Percentiles rank a stretch among this genome's conserved stretches.
These are phyloP conservation scores for Python bivittatus DNA, from an alignment of 2,113 vertebrate genomes.

Conservation along the genomic window DNA sequence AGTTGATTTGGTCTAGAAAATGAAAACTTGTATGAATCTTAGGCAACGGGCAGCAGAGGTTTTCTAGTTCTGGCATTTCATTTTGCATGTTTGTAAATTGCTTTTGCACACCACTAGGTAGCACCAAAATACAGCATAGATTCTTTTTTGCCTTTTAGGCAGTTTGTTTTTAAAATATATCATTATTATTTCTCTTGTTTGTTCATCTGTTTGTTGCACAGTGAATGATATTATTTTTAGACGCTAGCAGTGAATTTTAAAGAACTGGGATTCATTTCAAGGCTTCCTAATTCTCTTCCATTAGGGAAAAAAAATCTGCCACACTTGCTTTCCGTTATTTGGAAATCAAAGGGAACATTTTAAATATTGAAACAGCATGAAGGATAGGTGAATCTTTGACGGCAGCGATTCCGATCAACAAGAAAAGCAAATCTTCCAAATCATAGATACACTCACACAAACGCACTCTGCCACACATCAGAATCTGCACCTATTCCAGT, in stretches of 20 bases:
- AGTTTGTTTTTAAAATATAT: background rate
- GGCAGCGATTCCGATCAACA: conserved; percentile 5
- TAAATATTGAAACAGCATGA: background rate
- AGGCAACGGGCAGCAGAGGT: background rate
- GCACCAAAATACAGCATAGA: conserved; percentile 69
- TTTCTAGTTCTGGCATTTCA: conserved; percentile 31
- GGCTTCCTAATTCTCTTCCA: background rate
- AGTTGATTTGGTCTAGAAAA: background rate
- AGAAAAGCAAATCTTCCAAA: background rate
- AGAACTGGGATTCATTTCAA: background rate
- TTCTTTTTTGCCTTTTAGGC: conserved; percentile 15
- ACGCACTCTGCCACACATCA: background rate
- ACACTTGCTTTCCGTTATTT: background rate
- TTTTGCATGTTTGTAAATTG: conserved; percentile 54
- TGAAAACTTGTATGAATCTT: background rate
- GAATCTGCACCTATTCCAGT: background rate
- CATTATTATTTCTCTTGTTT: background rate
- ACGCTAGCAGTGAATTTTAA: background rate
- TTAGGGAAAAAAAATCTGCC: background rate
- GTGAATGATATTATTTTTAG: background rate
- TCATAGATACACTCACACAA: background rate
- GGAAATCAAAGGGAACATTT: background rate
- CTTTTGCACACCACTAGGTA: conserved; percentile 73
- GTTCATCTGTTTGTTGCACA: background rate
- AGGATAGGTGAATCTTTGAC: conserved; percentile 5